Evolutionary conservation across 2,888 invertebrate species (phyloP), one percentile per base, ranked within the genome.

Genomic region (Rhagonycha lutea): DNA sequence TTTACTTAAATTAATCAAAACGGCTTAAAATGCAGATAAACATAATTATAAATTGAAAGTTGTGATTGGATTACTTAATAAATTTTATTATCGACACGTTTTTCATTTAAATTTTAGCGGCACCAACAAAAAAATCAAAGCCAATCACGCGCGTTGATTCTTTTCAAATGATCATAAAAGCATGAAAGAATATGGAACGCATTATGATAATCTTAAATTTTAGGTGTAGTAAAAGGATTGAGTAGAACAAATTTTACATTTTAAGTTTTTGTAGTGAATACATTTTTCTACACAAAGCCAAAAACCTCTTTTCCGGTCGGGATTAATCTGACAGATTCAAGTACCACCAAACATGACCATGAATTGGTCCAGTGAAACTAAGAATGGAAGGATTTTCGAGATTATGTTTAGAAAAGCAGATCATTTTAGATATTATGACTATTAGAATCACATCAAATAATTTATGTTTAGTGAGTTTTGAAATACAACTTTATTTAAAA

Each of bases 281-380:
- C 32, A 32, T 70, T 70, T 72, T 74, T 76, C 63, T 69, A 74
- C 69, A 71, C 76, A 77, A 74, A 79, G 73, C 73, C 68, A 68
- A 80, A 80, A 79, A 74, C 75, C 77, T 74, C 72, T 78, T 80
- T 78, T 77, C 78, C 77, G 77, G 77, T 76, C 70, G 71, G 71
- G 71, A 60, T 63, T 80, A 80, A 80, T 80, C 79, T 72, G 79
- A 80, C 79, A 80, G 76, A 60, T 77, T 78, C 79, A 78, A 80
- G 79, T 80, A 78, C 79, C 73, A 77, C 77, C 73, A 80, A 80
- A 78, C 79, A 77, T 76, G 70, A 29, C 60, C 67, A 67, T 74
- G 77, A 77, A 78, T 78, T 74, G 75, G 65, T 26, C 65, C 71
- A 61, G 47, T 47, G 29, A 28, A 72, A 63, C 74, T 73, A 77